phyloP scores from a whole-genome alignment of 2,113 vertebrate species.

The Corythoichthys intestinalis region DNA sequence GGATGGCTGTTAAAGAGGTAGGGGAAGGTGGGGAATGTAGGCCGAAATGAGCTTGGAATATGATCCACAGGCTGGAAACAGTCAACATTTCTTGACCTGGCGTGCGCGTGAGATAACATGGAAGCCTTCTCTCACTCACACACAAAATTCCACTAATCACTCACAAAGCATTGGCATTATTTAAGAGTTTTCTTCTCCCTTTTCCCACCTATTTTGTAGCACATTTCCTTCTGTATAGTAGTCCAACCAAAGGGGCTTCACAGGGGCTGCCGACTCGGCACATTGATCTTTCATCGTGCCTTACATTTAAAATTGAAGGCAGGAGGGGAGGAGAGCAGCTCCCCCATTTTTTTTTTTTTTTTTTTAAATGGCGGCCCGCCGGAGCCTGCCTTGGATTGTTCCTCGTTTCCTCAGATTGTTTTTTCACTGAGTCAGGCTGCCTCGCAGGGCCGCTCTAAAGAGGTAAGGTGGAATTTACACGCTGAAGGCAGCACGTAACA shows the following conservation, averaged over 20 bases:
- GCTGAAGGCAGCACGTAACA: conserved; percentile 57
- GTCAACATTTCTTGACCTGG: conserved; percentile 33
- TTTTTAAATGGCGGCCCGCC: conserved; percentile 61
- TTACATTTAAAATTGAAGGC: conserved; percentile 57
- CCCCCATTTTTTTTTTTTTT: conserved; percentile 31
- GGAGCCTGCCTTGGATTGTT: conserved; percentile 74
- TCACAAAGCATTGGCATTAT: conserved; percentile 37
- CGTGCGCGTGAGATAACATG: conserved; percentile 22
- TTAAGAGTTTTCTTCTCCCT: conserved; percentile 33
- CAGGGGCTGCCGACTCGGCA: conserved; percentile 46
- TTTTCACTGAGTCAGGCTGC: conserved; percentile 57
- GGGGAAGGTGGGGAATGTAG: conserved; percentile 15
- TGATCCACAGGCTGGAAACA: conserved; percentile 47
- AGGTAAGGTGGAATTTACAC: conserved; percentile 62
- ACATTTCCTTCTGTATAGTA: conserved; percentile 55
- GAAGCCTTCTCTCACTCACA: conserved; percentile 27
- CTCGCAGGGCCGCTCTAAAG: conserved; percentile 38
- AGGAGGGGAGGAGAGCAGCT: conserved; percentile 51
- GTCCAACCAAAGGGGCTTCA: conserved; percentile 47
- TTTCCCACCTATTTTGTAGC: conserved; percentile 42
- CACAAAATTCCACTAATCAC: conserved; percentile 29
- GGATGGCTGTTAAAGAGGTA: conserved; percentile 48
- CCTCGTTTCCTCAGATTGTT: conserved; percentile 75
- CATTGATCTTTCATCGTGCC: conserved; percentile 73
- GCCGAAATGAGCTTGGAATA: conserved; percentile 49